These are phyloP conservation scores for Rhingia campestris DNA, from an alignment of 2,888 invertebrate genomes.

Conservation along the genomic window DNA sequence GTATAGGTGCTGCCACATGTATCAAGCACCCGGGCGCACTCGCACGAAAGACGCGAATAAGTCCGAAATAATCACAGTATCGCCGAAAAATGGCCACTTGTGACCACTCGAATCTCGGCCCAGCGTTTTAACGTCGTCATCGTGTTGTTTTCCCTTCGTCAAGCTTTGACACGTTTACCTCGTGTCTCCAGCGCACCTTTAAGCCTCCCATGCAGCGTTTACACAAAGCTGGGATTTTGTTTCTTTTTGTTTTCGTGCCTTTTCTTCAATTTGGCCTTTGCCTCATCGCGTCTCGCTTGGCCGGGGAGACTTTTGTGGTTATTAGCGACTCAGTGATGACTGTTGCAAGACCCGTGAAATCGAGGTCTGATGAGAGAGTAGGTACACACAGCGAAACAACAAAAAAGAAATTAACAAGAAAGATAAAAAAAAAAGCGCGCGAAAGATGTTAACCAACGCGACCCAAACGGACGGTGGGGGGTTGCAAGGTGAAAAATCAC, in stretches of 20 bases:
- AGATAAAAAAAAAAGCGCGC: conserved; percentile 46
- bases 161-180: conserved; percentile 71
- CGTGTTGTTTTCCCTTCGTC: conserved; percentile 69
- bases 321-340: conserved; percentile 63
- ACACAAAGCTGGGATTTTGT: conserved; percentile 59
- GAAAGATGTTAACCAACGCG: conserved; percentile 65
- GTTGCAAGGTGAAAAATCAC: conserved; percentile 60
- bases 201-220: conserved; percentile 7
- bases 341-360: conserved; percentile 74
- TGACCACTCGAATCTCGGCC: conserved; percentile 29
- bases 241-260: conserved; percentile 48
- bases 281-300: conserved; percentile 55
- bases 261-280: conserved; percentile 67
- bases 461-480: conserved; percentile 22
- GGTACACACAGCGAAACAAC: conserved; percentile 22
- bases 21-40: conserved; percentile 35
- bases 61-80: conserved; percentile 61
- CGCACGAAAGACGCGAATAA: conserved; percentile 52
- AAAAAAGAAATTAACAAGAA: conserved; percentile 54
- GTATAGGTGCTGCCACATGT: conserved; percentile 7
- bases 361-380: conserved; percentile 69
- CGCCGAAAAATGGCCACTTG: conserved; percentile 65
- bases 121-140: conserved; percentile 52
- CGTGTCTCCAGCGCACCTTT: conserved; percentile 4
- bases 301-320: conserved; percentile 63